Conservation (phyloP, 2,113 vertebrate genomes). For the Nansenia antarctica region DNA sequence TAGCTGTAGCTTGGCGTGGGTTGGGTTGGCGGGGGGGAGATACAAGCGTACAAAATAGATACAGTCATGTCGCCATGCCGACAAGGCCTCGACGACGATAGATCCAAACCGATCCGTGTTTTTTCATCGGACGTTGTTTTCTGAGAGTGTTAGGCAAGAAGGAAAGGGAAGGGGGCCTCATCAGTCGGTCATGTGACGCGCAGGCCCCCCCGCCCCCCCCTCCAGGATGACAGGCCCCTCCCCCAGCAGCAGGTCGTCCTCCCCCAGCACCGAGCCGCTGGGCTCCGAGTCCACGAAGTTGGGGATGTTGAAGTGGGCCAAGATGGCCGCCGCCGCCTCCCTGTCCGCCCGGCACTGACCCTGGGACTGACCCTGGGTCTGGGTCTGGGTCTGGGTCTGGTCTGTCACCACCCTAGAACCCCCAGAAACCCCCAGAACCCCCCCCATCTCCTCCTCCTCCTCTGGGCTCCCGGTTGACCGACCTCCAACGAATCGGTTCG, state of each 20-base stretch:
- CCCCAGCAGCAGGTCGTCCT: slow-evolving; percentile 84
- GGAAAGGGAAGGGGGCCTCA: slow-evolving; percentile 3
- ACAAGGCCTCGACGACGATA: too few species aligned
- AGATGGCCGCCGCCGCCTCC: slow-evolving; percentile 62
- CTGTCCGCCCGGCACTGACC: too few species aligned
- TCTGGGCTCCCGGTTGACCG: slow-evolving; percentile 1
- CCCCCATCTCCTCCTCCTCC: slow-evolving; percentile 40
- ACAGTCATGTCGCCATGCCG: too few species aligned
- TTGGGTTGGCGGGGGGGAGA: too few species aligned
- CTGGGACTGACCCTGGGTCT: neutral
- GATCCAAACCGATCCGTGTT: too few species aligned
- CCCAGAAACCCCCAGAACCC: slow-evolving; percentile 39
- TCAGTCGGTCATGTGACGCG: slow-evolving; percentile 32
- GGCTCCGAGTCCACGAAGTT: slow-evolving; percentile 90
- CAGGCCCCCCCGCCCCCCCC: slow-evolving; percentile 63
- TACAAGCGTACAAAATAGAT: too few species aligned
- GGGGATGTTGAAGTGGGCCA: slow-evolving; percentile 87
- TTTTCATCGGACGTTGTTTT: too few species aligned
- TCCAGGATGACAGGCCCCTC: slow-evolving; percentile 79
- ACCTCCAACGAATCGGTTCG: too few species aligned
- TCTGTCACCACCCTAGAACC: neutral
- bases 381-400: slow-evolving; percentile 1
- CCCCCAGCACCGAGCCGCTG: slow-evolving; percentile 80
- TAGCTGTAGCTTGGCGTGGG: too few species aligned
- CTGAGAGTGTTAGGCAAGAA: too few species aligned